Base-by-base conservation (phyloP, 2,113 vertebrate genomes). In the Melozone crissalis region DNA sequence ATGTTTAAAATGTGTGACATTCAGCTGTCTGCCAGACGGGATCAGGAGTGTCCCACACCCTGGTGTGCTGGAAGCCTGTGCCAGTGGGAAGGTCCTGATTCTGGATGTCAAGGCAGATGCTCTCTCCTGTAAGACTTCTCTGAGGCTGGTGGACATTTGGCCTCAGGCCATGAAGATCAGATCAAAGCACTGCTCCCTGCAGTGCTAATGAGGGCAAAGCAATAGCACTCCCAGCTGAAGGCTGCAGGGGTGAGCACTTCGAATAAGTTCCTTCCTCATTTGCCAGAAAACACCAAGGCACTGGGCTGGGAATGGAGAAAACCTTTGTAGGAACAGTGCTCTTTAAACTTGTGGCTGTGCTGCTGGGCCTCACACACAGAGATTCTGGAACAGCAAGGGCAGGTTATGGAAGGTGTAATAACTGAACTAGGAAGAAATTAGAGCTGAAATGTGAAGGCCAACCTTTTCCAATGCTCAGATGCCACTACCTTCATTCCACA, bases 111-210 rank as follows among this genome's bases (percentile, higher is more conserved):
- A 79, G 75, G 75, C 54, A 69, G 88, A 77, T 89, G 66, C 63
- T 91, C 59, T 47, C 35, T 90, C 27, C 59, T 69, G 41, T 72
- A 91, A 75, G 74, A 77, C 46, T 87, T 54, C 46, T 66, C 41
- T 61, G 91, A 88, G 84, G 79, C 47, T 83, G 57, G 43, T 80
- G 44, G 84, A 43, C 28, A 4, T 83, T 85, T 93, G 63, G 61
- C 65, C 47, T 86, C 24, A 5, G 23, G 41, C 63, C 86, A 55
- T 87, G 58, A 54, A 68, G 69, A 30, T 44, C 51, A n/a, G 71
- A 80, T 83, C 33, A 88, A 93, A 92, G 82, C 59, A 26, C 6
- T 59, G 75, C 44, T 81, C 63, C 43, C 46, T 54, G 80, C 9
- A 5, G 59, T 59, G 72, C 59, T 93, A 73, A 84, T 33, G 85